Conservation (phyloP, 2,888 invertebrate species). For the Drosophila maculinotata region DNA sequence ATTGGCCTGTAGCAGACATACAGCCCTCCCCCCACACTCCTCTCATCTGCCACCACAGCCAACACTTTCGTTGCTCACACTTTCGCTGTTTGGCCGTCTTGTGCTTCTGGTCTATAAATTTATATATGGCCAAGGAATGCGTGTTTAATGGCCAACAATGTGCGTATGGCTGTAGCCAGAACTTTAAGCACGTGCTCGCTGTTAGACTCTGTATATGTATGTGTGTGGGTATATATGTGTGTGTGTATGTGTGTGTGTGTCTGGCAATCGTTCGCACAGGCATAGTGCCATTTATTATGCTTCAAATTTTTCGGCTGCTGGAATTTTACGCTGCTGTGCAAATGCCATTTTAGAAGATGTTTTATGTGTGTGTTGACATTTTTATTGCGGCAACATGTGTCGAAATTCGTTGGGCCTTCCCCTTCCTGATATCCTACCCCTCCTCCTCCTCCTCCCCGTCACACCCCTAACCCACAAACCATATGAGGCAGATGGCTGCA, state of each 20-base stretch:
- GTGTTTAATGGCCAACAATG: conserved; percentile 82
- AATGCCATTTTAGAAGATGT: conserved; percentile 82
- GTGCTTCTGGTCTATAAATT: conserved; percentile 77
- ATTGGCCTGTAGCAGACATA: conserved; percentile 14
- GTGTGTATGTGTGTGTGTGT: conserved; percentile 22
- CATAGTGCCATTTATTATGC: conserved; percentile 76
- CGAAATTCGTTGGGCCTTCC: conserved; percentile 72
- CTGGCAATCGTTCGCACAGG: conserved; percentile 53
- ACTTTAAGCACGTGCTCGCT: conserved; percentile 66
- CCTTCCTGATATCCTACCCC: no score
- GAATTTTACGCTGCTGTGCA: conserved; percentile 74
- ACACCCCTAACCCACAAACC: neutral
- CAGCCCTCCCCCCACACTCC: neutral
- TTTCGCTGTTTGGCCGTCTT: conserved; percentile 53
- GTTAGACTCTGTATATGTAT: conserved; percentile 2
- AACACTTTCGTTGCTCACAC: conserved; percentile 36
- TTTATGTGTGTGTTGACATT: conserved; percentile 81
- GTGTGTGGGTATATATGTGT: conserved; percentile 8
- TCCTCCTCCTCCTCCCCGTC: neutral
- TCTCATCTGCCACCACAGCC: neutral
- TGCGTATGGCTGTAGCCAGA: conserved; percentile 44
- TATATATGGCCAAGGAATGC: conserved; percentile 78
- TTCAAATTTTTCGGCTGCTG: conserved; percentile 75
- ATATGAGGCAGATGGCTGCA: conserved; percentile 35
- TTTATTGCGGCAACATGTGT: conserved; percentile 82